Evolutionary conservation across 2,888 invertebrate species (phyloP), one percentile per base, ranked within the genome.

Genomic region (Anaspis maculata): DNA sequence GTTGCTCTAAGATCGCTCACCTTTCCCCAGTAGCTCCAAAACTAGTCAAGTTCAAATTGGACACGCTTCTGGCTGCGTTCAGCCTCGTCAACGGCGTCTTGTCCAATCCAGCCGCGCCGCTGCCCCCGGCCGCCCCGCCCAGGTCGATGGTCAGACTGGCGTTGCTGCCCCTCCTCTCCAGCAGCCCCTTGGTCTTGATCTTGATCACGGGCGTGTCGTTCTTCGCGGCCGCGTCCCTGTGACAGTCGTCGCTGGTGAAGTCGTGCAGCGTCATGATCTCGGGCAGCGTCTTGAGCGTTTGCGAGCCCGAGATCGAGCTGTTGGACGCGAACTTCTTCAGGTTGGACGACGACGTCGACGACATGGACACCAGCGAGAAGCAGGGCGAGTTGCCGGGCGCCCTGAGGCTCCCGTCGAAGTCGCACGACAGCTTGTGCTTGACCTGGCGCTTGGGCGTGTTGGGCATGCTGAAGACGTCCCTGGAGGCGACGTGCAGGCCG

Each of bases 161-260:
- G 57, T 89, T 92, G 1, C 91, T 92, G 30, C 91, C 91, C 32
- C 94, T 72, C 14, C 94, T 74, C 57, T 89, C 88, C 3, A 89
- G 65, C 1, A 89, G 64, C 40, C 85, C 83, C 59, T 82, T 84
- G 24, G 72, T 64, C 50, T 69, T 70, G 13, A 72, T 64, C 24
- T 70, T 65, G 32, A 9, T 9, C 6, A 11, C 10, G 5, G 9
- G 10, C 6, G 13, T 27, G 2, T 13, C 13, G 14, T 27, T 27
- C 13, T 12, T 27, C 3, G 7, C 16, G n/a, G n/a, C 16, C 11
- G 6, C 14, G 15, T 9, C 16, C 13, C 3, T n/a, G n/a, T 27
- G n/a, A n/a, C n/a, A n/a, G n/a, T n/a, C n/a, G 3, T 29, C 29
- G 13, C 13, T 19, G 24, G 13, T 23, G 6, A 30, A 30, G 54